Conservation (phyloP, 2,888 invertebrate genomes). For the Diabrotica balteata region DNA sequence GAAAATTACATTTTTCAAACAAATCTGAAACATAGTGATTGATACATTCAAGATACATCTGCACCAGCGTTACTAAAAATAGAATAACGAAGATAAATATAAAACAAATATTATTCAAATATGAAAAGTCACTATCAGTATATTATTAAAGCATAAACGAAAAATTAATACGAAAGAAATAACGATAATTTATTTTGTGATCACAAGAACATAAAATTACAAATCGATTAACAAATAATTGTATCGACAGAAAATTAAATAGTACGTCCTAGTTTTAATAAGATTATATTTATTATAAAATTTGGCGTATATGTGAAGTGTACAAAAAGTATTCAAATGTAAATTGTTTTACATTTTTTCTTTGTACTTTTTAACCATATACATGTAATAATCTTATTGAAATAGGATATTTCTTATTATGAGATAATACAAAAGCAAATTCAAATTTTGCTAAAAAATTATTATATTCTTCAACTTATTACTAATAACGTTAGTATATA, state of each 20-base stretch:
- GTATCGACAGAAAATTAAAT: slow-evolving; percentile 14
- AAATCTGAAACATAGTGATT: slow-evolving; percentile 53
- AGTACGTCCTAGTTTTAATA: slow-evolving; percentile 2
- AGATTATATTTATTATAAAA: neutral
- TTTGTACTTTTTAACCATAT: neutral
- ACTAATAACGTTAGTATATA: slow-evolving; percentile 57
- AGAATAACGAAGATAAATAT: slow-evolving; percentile 48
- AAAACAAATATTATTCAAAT: slow-evolving; percentile 42
- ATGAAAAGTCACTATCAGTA: slow-evolving; percentile 34
- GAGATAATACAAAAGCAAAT: slow-evolving; percentile 43
- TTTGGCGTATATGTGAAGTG: no score
- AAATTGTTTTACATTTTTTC: neutral
- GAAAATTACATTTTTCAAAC: slow-evolving; percentile 60
- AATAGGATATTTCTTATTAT: neutral
- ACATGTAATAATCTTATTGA: slow-evolving; percentile 7
- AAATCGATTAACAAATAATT: slow-evolving; percentile 24
- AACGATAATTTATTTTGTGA: slow-evolving; percentile 36
- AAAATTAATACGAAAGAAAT: slow-evolving; percentile 38
- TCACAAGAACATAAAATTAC: slow-evolving; percentile 37
- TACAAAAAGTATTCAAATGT: no score
- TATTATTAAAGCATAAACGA: slow-evolving; percentile 40
- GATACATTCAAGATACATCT: slow-evolving; percentile 48
- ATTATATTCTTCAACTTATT: slow-evolving; percentile 44
- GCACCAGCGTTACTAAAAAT: slow-evolving; percentile 51
- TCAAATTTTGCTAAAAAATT: slow-evolving; percentile 50